Base-by-base conservation (phyloP, 2,113 vertebrate species). In the Prunella fulvescens region DNA sequence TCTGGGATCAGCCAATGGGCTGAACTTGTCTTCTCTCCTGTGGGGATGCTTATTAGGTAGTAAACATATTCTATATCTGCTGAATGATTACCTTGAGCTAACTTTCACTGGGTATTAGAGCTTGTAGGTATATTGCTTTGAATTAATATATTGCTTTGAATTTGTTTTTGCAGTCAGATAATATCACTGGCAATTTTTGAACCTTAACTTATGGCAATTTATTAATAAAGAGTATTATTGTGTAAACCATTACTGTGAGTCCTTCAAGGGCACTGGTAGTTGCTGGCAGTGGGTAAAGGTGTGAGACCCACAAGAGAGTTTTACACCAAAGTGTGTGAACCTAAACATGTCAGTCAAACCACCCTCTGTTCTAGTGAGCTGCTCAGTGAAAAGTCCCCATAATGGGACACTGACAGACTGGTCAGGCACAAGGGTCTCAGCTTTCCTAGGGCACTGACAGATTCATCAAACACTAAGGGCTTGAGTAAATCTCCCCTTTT, bases 261-360 rank as follows among this genome's bases (percentile, higher is more conserved):
- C 48, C 28, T 47, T 62, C 48, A 47, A 54, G 45, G 11, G 47
- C 11, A 29, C 12, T 47, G 5, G 19, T 47, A 40, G 28, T 39
- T 70, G 12, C 7, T 13, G 47, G 23, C 28, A n/a, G 19, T n/a
- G 48, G n/a, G 19, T 47, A 25, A 86, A 61, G 23, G 3, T 39
- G 18, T 53, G 47, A 77, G 31, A 57, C 13, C 16, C 31, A 14
- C 0, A 1, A 26, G 20, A 13, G 53, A 35, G 3, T 37, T 37
- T 37, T 37, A 37, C 37, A 37, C 37, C 37, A 37, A 37, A 37
- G 37, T 35, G 31, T 44, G 11, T 44, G 33, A 35, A 50, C 22
- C 3, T 77, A 25, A 67, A 51, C 14, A 60, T 4, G 5, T 60
- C 25, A 31, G 37, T 58, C 11, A 14, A 58, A 67, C 31, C 33